These are phyloP conservation scores for Elanus axillaris DNA, from an alignment of 2,113 vertebrate species.

Conservation along the genomic window DNA sequence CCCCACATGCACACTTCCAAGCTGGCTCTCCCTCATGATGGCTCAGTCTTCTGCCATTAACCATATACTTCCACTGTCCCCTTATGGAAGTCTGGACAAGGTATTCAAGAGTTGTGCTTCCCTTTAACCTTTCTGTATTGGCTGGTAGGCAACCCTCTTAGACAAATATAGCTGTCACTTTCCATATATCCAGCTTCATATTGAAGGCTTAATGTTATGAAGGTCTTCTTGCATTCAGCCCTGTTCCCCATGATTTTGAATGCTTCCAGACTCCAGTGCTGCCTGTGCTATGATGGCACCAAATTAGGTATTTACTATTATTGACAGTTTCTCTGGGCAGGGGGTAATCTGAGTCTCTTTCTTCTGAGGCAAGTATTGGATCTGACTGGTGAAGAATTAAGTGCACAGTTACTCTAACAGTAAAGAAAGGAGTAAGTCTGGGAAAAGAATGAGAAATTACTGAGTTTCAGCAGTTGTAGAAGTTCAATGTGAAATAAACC, in stretches of 20 bases:
- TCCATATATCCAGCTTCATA: background rate
- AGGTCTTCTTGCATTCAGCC: background rate
- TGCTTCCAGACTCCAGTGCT: background rate
- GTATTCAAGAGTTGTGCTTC: background rate
- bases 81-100: background rate
- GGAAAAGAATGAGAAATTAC: background rate
- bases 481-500: background rate
- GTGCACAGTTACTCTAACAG: background rate
- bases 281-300: background rate
- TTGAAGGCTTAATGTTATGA: background rate
- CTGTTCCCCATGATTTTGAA: background rate
- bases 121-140: background rate
- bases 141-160: background rate
- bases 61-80: background rate
- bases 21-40: background rate
- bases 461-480: background rate
- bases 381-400: background rate
- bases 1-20: background rate
- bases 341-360: background rate
- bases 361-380: background rate
- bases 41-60: background rate
- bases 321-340: background rate
- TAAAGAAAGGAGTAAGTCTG: background rate
- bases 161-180: background rate
- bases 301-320: background rate